These are phyloP conservation scores for Chamaetylas fuelleborni DNA, from an alignment of 2,113 vertebrate species.

Conservation along the genomic window DNA sequence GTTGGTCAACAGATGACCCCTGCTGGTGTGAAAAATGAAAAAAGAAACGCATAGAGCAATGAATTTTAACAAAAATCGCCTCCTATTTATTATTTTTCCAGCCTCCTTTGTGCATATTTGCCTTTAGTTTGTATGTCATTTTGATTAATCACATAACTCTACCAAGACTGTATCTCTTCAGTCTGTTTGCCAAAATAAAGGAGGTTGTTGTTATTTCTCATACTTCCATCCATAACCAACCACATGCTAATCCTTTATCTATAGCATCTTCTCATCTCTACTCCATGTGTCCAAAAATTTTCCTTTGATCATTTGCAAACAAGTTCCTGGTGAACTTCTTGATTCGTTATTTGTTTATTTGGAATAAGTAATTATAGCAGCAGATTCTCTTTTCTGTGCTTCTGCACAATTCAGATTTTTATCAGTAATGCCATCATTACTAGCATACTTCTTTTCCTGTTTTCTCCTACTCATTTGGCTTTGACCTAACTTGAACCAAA, in stretches of 20 bases:
- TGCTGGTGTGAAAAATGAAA: constrained; percentile 18
- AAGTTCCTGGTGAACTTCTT: not conserved
- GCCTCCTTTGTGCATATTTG: not conserved
- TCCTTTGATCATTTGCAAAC: not conserved
- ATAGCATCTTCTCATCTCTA: not conserved
- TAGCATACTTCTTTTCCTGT: not conserved
- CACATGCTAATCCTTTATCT: not conserved
- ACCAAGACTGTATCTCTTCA: not conserved
- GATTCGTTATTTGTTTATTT: not conserved
- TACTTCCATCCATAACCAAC: not conserved
- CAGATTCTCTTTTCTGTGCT: not conserved
- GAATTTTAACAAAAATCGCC: not conserved
- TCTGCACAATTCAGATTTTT: not conserved
- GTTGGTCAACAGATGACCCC: constrained; percentile 56
- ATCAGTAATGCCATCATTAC: not conserved
- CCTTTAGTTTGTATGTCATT: not conserved
- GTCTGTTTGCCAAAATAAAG: not conserved
- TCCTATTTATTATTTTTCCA: not conserved
- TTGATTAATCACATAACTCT: not conserved
- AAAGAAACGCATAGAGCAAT: not conserved
- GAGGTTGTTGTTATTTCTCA: not conserved
- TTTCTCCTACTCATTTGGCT: not conserved
- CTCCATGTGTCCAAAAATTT: not conserved
- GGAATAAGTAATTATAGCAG: not conserved
- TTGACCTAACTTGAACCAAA: not conserved